Evolutionary conservation across 2,888 invertebrate species (phyloP), one percentile per base, ranked within the genome.

Genomic region (Meghimatium bilineatum): DNA sequence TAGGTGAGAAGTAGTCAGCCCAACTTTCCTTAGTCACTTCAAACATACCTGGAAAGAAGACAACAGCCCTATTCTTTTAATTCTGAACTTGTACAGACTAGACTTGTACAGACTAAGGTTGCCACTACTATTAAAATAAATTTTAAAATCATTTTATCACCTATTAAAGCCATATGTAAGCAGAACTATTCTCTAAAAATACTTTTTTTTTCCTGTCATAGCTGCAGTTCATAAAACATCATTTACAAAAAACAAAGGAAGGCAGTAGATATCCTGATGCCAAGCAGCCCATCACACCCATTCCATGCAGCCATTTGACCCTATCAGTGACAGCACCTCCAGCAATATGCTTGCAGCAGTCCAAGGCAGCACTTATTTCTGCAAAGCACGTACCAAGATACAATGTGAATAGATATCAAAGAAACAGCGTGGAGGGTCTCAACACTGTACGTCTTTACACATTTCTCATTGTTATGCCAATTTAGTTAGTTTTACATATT

Each of bases 401-500:
- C 88, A 94, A 94, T 90, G 88, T 90, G 87, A 94, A 92, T 32
- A 95, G 96, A 90, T 96, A 96, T 83, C 96, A 97, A 92, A 95
- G 97, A 82, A 97, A 96, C 87, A 97, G 97, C 71, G 96, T 97
- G 23, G 97, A 97, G 94, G 97, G 97, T 36, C 95, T 97, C 34
- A 97, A 97, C 94, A 96, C 96, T 93, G 97, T 94, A 86, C 87
- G 91, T 52, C 14, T 34, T 38, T 5, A 38, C 3, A 44, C 12
- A 8, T 44, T 44, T 8, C 12, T 44, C 44, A 8, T 5, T 44
- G 6, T 44, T 8, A 12, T 44, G 44, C 44, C 12, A 44, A n/a
- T n/a, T n/a, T n/a, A n/a, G n/a, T n/a, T n/a, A n/a, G n/a, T n/a
- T 49, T 49, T 49, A 49, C 49, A 49, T 49, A 12, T 49, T 49